Percentiles rank a stretch among this genome's conserved stretches.
phyloP scores from a whole-genome alignment of 2,888 invertebrate genomes.

The Heliconius ismenius region DNA sequence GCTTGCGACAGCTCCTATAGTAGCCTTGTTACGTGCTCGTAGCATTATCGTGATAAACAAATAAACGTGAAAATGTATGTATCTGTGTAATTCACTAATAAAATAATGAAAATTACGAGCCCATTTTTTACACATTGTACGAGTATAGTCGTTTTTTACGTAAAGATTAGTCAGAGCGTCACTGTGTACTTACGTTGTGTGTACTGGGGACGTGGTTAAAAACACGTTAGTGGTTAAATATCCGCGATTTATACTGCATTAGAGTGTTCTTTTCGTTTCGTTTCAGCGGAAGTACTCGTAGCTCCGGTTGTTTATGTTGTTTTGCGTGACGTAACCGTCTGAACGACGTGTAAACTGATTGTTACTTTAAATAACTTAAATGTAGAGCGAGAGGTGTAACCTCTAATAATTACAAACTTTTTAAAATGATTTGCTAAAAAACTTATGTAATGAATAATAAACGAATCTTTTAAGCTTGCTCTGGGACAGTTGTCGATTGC shows the following conservation, averaged over 20 bases:
- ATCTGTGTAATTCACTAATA: not conserved
- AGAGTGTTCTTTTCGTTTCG: conserved; percentile 21
- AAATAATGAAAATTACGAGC: not conserved
- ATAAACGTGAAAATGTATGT: not conserved
- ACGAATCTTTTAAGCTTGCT: not conserved
- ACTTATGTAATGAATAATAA: conserved; percentile 12
- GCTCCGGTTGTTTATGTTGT: conserved; percentile 20
- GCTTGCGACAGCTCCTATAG: conserved; percentile 29
- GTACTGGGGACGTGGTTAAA: conserved; percentile 7
- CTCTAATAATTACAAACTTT: not conserved
- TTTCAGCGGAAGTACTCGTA: conserved; percentile 17
- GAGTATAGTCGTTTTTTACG: too few relatives aligned
- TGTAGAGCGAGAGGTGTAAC: not conserved
- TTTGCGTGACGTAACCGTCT: conserved; percentile 33
- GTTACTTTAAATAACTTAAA: conserved; percentile 14
- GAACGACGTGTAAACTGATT: conserved; percentile 4
- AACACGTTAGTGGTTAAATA: conserved; percentile 13
- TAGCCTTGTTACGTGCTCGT: conserved; percentile 25
- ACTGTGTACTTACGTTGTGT: not conserved
- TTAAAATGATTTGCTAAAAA: not conserved
- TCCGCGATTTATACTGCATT: conserved; percentile 25
- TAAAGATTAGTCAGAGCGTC: not conserved
- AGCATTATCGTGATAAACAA: conserved; percentile 17
- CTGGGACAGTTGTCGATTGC: not conserved
- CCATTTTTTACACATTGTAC: not conserved